Conservation (phyloP, 2,888 invertebrate species). For the Eupeodes luniger region DNA sequence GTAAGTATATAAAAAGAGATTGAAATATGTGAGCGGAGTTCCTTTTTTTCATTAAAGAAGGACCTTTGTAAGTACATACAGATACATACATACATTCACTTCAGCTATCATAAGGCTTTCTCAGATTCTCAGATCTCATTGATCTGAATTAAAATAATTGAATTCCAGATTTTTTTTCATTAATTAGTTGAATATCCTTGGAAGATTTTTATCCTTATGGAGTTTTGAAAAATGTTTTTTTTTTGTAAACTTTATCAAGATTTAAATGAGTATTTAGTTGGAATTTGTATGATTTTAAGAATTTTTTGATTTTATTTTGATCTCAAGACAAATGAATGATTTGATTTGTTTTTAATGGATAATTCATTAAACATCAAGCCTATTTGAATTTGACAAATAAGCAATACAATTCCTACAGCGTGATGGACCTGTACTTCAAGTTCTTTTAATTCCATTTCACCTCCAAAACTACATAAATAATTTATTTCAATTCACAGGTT, state of each 20-base stretch:
- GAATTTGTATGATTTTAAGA: neutral
- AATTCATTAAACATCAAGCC: no score
- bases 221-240: neutral
- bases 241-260: neutral
- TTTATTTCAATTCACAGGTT: no score
- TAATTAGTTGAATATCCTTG: slow-evolving; percentile 12
- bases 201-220: neutral
- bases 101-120: neutral
- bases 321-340: no score
- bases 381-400: no score
- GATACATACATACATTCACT: neutral
- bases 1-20: neutral
- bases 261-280: neutral
- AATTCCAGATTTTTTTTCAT: neutral
- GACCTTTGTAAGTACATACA: neutral
- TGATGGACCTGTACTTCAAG: no score
- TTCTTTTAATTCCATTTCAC: no score
- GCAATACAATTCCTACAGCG: no score
- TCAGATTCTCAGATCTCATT: neutral
- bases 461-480: no score
- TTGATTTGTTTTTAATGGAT: no score
- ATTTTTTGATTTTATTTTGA: neutral
- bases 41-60: neutral
- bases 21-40: neutral
- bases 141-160: slow-evolving; percentile 22